Evolutionary conservation across 2,797 vertebrate genomes (phyloP), one percentile per base, ranked within the genome.

Genomic region (Coendou prehensilis): DNA sequence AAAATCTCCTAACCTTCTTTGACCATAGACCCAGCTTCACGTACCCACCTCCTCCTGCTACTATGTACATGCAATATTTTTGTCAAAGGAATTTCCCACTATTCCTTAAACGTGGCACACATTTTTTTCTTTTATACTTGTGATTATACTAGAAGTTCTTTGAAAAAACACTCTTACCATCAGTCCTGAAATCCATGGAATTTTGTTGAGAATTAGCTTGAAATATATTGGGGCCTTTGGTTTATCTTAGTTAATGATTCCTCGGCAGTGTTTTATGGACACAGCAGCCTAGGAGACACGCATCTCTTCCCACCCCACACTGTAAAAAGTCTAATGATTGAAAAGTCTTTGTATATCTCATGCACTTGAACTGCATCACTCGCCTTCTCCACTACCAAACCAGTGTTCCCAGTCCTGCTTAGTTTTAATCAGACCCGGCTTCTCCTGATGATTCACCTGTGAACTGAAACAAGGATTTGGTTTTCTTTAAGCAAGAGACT

Each of bases 401-500:
- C 15, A 64, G 28, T 26, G 57, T 3, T 87, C 33, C 8, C n/a
- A 26, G 22, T 87, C 52, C 28, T 88, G 37, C 22, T 80, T 23
- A 54, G 10, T 9, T 28, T 91, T 95, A 69, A 80, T 93, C 30
- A 80, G 37, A 59, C 5, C 3, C 28, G 59, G 17, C 17, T 41
- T 81, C 56, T 86, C 10, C 13, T 86, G 9, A 78, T 90, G 83
- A 96, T 50, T 94, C 47, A 92, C 45, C 37, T 76, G 10, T 75
- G 79, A 96, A 56, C 79, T 87, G 57, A 78, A 57, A 92, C 5
- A 8, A 64, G 5, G 3, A 71, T 91, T 67, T 95, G 54, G 47
- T 6, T 67, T 96, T 96, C 11, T 73, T 82, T 93, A 88, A 91
- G 30, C 30, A 86, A 64, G 45, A 9, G 64, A 8, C n/a, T 91